Base-by-base conservation (phyloP, 2,113 vertebrate genomes). In the Cyphomyrus discorhynchus region DNA sequence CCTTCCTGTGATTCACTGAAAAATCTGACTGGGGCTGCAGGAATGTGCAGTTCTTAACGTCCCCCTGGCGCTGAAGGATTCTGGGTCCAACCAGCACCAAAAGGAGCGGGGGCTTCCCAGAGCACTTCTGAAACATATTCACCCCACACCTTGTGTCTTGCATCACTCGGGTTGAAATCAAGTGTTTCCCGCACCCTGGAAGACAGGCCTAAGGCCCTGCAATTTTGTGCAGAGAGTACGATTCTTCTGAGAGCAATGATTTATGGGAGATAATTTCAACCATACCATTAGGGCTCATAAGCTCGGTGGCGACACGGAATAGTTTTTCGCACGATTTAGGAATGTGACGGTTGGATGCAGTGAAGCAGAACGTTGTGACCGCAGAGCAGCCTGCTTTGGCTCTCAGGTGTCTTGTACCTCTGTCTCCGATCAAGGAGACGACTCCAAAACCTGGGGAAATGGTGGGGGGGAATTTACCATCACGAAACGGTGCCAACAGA, bases 211-310 rank as follows among this genome's bases (percentile, higher is more conserved):
- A 88, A 80, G 88, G 90, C 19, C 47, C 46, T 62, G 77, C 90
- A 47, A 85, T n/a, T 49, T 92, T 88, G 87, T 46, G 50, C 58
- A 80, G n/a, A 0, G 52, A 39, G 77, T 86, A n/a, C 47, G 91
- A 45, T 92, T 90, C 89, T 90, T 91, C 77, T 91, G 80, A 88
- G 42, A 35, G 21, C 45, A 27, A 80, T 94, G 92, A 95, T 94
- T 94, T 93, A 94, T 21, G 49, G 56, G 90, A 19, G 50, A 66
- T 93, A 89, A 92, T 93, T 93, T 93, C 56, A 88, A 91, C 90
- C 58, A 89, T 92, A 91, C 90, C 92, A 93, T 94, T 93, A 95
- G 88, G 91, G 91, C 88, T 89, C 46, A 77, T 93, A 93, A 92
- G 93, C 91, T 91, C 39, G 87, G 83, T 24, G 21, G 92, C 92